Percentiles rank a stretch among this genome's conserved stretches.
These are phyloP conservation scores for Petrocephalus sullivani DNA, from an alignment of 2,797 vertebrate genomes.

Conservation along the genomic window DNA sequence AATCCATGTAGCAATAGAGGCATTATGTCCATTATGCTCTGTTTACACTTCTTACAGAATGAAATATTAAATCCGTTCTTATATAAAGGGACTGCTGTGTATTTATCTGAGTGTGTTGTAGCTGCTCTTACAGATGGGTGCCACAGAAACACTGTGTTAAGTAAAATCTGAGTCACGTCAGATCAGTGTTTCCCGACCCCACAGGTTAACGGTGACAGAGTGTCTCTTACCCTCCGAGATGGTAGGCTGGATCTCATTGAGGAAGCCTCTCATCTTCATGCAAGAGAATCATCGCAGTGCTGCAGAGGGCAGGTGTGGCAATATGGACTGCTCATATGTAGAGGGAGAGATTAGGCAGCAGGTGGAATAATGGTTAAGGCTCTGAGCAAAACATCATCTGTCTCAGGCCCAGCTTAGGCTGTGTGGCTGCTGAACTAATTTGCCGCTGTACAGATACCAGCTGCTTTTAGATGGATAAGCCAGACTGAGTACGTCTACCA, in stretches of 20 bases:
- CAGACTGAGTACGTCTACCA: background rate
- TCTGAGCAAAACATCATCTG: background rate
- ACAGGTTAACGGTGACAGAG: background rate
- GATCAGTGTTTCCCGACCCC: background rate
- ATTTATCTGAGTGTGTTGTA: background rate
- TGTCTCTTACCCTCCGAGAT: background rate
- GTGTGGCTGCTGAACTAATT: background rate
- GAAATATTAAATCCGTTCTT: background rate
- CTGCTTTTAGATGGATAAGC: background rate
- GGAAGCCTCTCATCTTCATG: background rate
- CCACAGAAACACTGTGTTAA: background rate
- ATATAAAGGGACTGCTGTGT: background rate
- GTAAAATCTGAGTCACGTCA: background rate
- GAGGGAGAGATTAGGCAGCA: background rate
- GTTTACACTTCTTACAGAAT: background rate
- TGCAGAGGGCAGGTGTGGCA: background rate
- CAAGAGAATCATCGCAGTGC: constrained; percentile 14
- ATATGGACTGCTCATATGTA: background rate
- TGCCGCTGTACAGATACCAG: background rate
- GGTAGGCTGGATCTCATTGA: background rate
- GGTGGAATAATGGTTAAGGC: background rate
- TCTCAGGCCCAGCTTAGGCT: background rate
- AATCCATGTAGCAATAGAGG: background rate
- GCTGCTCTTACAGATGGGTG: background rate
- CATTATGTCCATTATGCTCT: background rate